Evolutionary conservation across 2,888 invertebrate species (phyloP), one percentile per base, ranked within the genome.

Genomic region (Maniola hyperantus): DNA sequence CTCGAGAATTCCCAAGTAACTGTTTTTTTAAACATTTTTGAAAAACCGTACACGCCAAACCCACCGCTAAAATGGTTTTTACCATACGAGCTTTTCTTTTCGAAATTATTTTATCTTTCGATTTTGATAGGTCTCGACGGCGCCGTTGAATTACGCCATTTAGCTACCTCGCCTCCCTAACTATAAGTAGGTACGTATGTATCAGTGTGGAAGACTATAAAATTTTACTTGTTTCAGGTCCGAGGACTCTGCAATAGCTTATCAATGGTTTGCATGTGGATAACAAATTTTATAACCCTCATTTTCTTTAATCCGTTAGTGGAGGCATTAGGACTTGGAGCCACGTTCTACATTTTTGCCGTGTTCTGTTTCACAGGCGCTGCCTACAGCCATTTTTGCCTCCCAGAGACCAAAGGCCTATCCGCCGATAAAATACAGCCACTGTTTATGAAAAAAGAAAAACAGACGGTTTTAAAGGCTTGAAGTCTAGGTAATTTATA

Each of bases 361-460:
- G 66, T 75, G 0, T 77, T 86, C 7, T 89, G 91, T 65, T 80
- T 88, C 60, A 18, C 82, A 0, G 84, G 88, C 0, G 83, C 88
- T 0, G 5, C 80, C 0, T 92, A 87, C 73, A 83, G 88, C 34
- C 75, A 84, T 1, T 75, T 84, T 34, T 85, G 75, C 55, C 72
- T 93, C 1, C 93, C 93, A 0, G 93, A 93, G 72, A 93, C 93
- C 0, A 93, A 91, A 67, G 92, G 92, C 0, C 72, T 90, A 7
- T 81, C 89, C 0, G 81, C 83, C 5, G 87, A 91, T 66, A 84
- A 79, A 0, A 88, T 91, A n/a, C 89, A 89, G 63, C 53, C 75
- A 13, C 66, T 84, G 51, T 88, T 87, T 70, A 66, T 88, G 36
- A 86, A 83, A 59, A 81, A 81, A 53, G 75, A 72, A 63, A 72